A percentile compares a stretch with the other conserved stretches of the same genome.
phyloP scores from a whole-genome alignment of 2,888 invertebrate genomes.

The Latheticus oryzae region DNA sequence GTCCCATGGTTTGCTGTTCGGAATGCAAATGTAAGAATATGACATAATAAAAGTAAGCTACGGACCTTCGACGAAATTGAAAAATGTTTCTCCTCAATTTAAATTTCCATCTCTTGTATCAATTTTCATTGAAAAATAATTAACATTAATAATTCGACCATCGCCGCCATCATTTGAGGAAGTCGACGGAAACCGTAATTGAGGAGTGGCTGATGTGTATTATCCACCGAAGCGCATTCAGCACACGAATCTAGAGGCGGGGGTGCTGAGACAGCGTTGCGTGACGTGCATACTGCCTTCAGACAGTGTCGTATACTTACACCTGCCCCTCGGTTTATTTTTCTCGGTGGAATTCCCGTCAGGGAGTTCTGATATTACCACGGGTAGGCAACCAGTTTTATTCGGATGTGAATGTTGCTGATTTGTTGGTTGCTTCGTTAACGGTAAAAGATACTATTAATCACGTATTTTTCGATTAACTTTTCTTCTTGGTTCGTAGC shows the following conservation, averaged over 20 bases:
- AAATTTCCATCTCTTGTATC: no score
- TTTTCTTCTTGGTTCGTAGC: no score
- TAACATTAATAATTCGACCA: slow-evolving; percentile 22
- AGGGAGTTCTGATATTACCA: slow-evolving; percentile 1
- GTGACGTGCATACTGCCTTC: slow-evolving; percentile 54
- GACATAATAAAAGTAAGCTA: slow-evolving; percentile 34
- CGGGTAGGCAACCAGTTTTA: slow-evolving; percentile 22
- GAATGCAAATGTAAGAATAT: slow-evolving; percentile 40
- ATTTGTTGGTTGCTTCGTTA: slow-evolving; percentile 9
- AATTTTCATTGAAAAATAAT: slow-evolving; percentile 15
- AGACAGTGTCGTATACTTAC: slow-evolving; percentile 32
- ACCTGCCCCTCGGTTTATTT: slow-evolving; percentile 33
- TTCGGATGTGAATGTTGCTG: not conserved
- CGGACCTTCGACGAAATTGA: slow-evolving; percentile 25
- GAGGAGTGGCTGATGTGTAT: slow-evolving; percentile 51
- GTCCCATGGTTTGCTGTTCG: slow-evolving; percentile 23
- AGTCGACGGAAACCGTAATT: slow-evolving; percentile 40
- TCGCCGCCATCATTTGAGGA: slow-evolving; percentile 35
- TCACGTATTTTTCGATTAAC: slow-evolving; percentile 4
- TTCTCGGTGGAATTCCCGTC: slow-evolving; percentile 12
- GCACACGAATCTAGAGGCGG: slow-evolving; percentile 55
- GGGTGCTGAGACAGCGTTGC: slow-evolving; percentile 58
- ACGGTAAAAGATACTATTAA: slow-evolving; percentile 1
- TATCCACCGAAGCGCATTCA: slow-evolving; percentile 54
- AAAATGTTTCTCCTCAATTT: no score